phyloP scores from a whole-genome alignment of 2,797 vertebrate genomes.

The Sebastes oblongus region DNA sequence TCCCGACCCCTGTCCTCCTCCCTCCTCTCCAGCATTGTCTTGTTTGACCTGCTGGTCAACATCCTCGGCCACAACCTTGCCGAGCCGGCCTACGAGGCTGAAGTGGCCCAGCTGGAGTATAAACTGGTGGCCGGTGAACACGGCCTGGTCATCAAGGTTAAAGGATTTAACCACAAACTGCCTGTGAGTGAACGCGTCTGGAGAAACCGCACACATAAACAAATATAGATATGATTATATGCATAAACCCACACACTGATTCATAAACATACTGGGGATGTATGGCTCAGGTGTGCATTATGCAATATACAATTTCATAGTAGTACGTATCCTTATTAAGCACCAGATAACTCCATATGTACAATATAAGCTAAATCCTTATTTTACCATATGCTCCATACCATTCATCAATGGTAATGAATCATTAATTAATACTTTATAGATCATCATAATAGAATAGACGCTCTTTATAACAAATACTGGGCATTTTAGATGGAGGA shows the following conservation, averaged over 20 bases:
- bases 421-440: not conserved
- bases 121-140: conserved; percentile 92
- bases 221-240: not conserved
- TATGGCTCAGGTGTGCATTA: not conserved
- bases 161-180: conserved; percentile 96
- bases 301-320: not conserved
- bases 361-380: not conserved
- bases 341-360: not conserved
- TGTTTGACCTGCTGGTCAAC: conserved; percentile 94
- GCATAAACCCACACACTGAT: not conserved
- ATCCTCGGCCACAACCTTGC: conserved; percentile 93
- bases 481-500: not conserved
- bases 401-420: not conserved
- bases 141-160: conserved; percentile 91
- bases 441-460: not conserved
- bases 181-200: conserved; percentile 83
- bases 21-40: conserved; percentile 83
- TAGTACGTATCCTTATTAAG: not conserved
- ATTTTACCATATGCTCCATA: not conserved
- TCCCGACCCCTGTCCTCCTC: no score
- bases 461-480: not conserved
- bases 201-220: not conserved
- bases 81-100: conserved; percentile 94
- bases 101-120: conserved; percentile 94
- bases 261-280: not conserved